Conservation (phyloP, 1,140 invertebrate species). For the Drosophila malerkotliana region DNA sequence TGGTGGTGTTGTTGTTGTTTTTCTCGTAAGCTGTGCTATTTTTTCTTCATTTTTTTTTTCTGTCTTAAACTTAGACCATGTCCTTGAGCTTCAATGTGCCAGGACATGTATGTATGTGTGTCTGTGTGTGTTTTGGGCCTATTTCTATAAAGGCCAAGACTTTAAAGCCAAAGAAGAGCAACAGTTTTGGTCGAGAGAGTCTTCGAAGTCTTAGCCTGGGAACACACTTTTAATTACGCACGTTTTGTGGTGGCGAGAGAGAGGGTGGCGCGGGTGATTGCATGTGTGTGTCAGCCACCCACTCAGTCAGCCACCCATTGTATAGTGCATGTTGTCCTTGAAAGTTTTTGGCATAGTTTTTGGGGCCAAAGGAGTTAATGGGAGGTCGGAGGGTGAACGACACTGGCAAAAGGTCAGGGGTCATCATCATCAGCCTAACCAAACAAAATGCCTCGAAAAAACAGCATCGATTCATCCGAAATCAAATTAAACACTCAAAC, state of each 20-base stretch:
- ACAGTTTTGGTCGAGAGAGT: conserved; percentile 20
- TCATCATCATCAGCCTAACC: too few species aligned
- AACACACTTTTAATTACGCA: conserved; percentile 74
- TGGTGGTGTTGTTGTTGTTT: conserved; percentile 7
- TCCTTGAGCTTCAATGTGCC: conserved; percentile 72
- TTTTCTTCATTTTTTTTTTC: conserved; percentile 16
- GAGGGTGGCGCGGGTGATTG: conserved; percentile 8
- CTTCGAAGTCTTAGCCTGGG: too few species aligned
- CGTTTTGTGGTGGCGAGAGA: conserved; percentile 64
- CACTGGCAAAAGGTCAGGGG: too few species aligned
- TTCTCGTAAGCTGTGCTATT: conserved; percentile 1
- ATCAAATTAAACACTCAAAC: conserved; percentile 68
- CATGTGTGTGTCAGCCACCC: conserved; percentile 27
- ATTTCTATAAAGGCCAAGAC: conserved; percentile 26
- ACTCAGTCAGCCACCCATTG: background rate
- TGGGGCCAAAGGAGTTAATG: conserved; percentile 51
- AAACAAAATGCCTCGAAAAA: conserved; percentile 1
- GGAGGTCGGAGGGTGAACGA: too few species aligned
- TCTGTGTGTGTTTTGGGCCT: conserved; percentile 19
- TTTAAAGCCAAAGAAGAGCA: conserved; percentile 46
- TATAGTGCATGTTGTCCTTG: conserved; percentile 78
- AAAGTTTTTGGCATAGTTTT: conserved; percentile 65
- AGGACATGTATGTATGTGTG: conserved; percentile 7
- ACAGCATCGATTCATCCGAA: conserved; percentile 29
- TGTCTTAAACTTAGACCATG: conserved; percentile 59